phyloP scores from a whole-genome alignment of 2,797 vertebrate genomes.

The Acrossocheilus fasciatus region DNA sequence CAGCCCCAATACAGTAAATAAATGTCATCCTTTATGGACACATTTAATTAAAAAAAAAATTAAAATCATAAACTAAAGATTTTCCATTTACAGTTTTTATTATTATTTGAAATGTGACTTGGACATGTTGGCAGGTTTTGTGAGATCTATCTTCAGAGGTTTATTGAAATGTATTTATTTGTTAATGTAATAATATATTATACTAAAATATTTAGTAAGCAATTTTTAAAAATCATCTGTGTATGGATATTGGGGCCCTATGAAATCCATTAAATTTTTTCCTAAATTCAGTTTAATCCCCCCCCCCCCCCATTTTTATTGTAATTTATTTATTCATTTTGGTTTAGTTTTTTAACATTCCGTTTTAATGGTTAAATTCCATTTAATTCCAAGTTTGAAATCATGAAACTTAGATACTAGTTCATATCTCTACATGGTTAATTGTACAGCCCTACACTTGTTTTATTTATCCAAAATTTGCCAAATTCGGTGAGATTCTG shows the following conservation, averaged over 20 bases:
- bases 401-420: not conserved
- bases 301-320: no score
- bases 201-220: not conserved
- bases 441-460: no score
- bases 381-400: no score
- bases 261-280: not conserved
- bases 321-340: not conserved
- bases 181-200: not conserved
- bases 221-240: not conserved
- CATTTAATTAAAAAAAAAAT: not conserved
- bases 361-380: not conserved
- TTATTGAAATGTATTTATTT: slow-evolving; percentile 1
- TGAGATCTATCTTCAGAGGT: not conserved
- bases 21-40: not conserved
- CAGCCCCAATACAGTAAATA: not conserved
- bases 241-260: not conserved
- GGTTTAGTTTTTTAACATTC: not conserved
- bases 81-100: not conserved
- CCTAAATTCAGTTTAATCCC: no score
- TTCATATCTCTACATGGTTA: no score
- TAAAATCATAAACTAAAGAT: not conserved
- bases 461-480: no score
- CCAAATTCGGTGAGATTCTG: no score
- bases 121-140: not conserved
- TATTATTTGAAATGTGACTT: not conserved